Evolutionary conservation across 1,140 invertebrate genomes (phyloP), one percentile per base, ranked within the genome.

Genomic region (Maconellicoccus hirsutus): DNA sequence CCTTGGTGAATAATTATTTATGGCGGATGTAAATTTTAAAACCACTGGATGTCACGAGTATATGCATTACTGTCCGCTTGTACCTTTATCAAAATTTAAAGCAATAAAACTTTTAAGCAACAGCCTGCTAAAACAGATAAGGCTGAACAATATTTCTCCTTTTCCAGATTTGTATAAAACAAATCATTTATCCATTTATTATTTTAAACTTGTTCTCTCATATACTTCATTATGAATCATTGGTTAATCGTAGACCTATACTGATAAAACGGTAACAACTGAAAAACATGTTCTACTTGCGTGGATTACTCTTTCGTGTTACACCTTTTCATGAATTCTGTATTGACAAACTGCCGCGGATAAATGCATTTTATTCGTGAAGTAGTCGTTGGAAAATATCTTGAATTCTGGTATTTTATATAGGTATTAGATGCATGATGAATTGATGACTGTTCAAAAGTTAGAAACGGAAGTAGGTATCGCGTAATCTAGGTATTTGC

Each of bases 131-230:
- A 66, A 66, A 66, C 61, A 66, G 61, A 66, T 66, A 66, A 66
- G 61, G 2, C 25, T 12, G 16, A 66, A 66, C 61, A 66, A 66
- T 66, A 66, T 66, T 66, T 66, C 61, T 25, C 21, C 22, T 66
- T 66, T 66, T 25, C 10, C 8, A 66, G 61, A 66, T 66, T 66
- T 66, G 61, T 66, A 16, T 66, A 23, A 66, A 66, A 66, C 61
- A 66, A 66, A 66, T 66, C 61, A 66, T 66, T 66, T 66, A 66
- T 66, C 10, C 61, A 66, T 66, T 66, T 66, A 26, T 66, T 66
- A 66, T 66, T 66, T 66, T 25, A 19, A 61, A 61, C 61, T 66
- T 66, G 61, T 66, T 25, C 21, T 66, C 10, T n/a, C 25, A 66
- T 66, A 25, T 10, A 10, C 61, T 66, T 26, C 61, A 66, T 66